A percentile compares a stretch with the other conserved stretches of the same genome.
phyloP scores from a whole-genome alignment of 1,140 invertebrate genomes.

The Drosophila sulfurigaster region DNA sequence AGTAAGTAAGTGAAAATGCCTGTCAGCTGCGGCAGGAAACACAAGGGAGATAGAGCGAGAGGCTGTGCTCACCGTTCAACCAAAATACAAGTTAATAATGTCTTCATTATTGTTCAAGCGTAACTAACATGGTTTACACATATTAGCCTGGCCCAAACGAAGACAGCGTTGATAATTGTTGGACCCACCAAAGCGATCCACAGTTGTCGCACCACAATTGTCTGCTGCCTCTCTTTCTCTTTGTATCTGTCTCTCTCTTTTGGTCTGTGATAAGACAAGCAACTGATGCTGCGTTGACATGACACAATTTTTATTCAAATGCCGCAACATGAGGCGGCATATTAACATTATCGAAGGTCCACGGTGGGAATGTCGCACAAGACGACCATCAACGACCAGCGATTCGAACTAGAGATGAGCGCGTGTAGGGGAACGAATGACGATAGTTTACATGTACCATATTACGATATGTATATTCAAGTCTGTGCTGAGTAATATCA shows the following conservation, averaged over 20 bases:
- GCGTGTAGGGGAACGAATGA: background rate
- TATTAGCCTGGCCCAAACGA: constrained; percentile 69
- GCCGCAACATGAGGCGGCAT: constrained; percentile 73
- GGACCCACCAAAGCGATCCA: constrained; percentile 60
- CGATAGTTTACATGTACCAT: background rate
- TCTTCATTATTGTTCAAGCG: constrained; percentile 84
- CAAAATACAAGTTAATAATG: constrained; percentile 83
- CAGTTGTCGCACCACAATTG: constrained; percentile 63
- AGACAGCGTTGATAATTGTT: constrained; percentile 68
- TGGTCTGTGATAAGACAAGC: constrained; percentile 66
- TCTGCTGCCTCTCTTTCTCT: constrained; percentile 11
- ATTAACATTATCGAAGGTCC: constrained; percentile 64
- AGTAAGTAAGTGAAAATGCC: constrained; percentile 69
- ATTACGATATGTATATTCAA: background rate
- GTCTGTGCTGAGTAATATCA: no score
- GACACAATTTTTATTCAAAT: constrained; percentile 84
- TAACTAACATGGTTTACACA: constrained; percentile 84
- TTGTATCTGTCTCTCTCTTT: constrained; percentile 25
- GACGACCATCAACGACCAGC: constrained; percentile 38
- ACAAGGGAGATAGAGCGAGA: background rate
- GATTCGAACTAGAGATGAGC: constrained; percentile 12
- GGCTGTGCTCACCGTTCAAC: constrained; percentile 31
- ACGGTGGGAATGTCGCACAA: constrained; percentile 79
- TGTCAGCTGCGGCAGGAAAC: constrained; percentile 80
- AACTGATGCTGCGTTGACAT: constrained; percentile 51